Conservation (phyloP, 2,797 vertebrate genomes). For the Molothrus aeneus region DNA sequence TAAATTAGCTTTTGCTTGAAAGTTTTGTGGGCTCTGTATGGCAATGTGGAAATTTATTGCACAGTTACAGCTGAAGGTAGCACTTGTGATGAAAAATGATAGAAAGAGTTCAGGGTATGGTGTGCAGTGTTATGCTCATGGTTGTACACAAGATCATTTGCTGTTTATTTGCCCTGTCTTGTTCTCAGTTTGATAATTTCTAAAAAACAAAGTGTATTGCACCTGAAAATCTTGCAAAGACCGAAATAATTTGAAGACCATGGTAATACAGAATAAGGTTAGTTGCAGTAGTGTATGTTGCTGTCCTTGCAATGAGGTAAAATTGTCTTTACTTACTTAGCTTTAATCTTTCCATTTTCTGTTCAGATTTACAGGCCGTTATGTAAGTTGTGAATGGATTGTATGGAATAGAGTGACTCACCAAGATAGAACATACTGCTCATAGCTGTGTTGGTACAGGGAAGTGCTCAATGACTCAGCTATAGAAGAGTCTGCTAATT, state of each 20-base stretch:
- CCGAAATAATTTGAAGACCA: neutral
- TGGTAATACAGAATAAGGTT: neutral
- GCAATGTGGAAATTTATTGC: neutral
- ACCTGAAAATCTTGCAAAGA: neutral
- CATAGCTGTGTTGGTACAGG: neutral
- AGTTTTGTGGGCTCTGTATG: neutral
- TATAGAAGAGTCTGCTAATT: neutral
- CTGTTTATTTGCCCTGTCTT: neutral
- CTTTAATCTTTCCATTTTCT: neutral
- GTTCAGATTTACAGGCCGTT: neutral
- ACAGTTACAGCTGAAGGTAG: neutral
- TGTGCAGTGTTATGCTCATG: neutral
- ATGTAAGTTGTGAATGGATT: neutral
- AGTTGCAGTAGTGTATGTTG: neutral
- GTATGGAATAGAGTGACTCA: neutral
- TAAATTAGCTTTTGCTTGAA: neutral
- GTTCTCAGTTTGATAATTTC: neutral
- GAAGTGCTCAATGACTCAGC: conserved; percentile 8
- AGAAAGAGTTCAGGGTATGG: neutral
- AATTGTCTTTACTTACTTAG: neutral
- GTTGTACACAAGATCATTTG: neutral
- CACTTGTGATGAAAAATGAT: neutral
- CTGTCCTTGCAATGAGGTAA: neutral
- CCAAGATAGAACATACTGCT: neutral
- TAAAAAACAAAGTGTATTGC: neutral